Base-by-base conservation (phyloP, 2,888 invertebrate species). In the Chaetogeoica ovagalla region DNA sequence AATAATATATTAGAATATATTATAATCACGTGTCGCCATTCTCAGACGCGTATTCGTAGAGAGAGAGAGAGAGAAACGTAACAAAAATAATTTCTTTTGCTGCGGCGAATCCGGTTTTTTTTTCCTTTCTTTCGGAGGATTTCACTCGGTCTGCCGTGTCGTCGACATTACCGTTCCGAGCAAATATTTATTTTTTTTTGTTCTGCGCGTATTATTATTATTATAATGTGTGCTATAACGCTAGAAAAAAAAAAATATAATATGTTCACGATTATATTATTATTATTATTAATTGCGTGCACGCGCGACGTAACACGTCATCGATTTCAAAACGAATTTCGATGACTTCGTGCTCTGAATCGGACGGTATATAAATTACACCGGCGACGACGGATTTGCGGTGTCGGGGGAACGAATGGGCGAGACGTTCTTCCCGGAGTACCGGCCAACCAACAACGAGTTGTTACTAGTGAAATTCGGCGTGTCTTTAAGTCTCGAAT, bases 81-180 rank as follows among this genome's bases (percentile, higher is more conserved):
- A 30, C 30, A 4, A 30, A 30, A 30, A 69, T 55, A 17, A 71
- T 71, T 59, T 21, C n/a, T 48, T 65, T 74, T 23, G 68, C 52
- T 63, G n/a, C 39, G 0, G 17, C 48, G 19, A 76, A 76, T 76
- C 75, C 75, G 75, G 75, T 76, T 76, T 68, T 1, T 30, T 30
- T 30, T 30, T n/a, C n/a, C n/a, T 30, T 30, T 30, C 4, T 30
- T 4, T 30, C 17, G 5, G 30, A 68, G 57, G 30, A 76, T 76
- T 76, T 76, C 75, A 76, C 75, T 74, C 66, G 66, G 57, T n/a
- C 8, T 23, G 70, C 21, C 15, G 52, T 13, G 37, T 21, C 71
- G 19, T 17, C 23, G 6, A n/a, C 63, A 63, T 73, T 48, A 30
- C 30, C 30, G 30, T 30, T 30, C 30, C 30, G 30, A 30, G 4